Evolutionary conservation across 2,797 vertebrate species (phyloP), one percentile per base, ranked within the genome.

Genomic region (Thalassophryne amazonica): DNA sequence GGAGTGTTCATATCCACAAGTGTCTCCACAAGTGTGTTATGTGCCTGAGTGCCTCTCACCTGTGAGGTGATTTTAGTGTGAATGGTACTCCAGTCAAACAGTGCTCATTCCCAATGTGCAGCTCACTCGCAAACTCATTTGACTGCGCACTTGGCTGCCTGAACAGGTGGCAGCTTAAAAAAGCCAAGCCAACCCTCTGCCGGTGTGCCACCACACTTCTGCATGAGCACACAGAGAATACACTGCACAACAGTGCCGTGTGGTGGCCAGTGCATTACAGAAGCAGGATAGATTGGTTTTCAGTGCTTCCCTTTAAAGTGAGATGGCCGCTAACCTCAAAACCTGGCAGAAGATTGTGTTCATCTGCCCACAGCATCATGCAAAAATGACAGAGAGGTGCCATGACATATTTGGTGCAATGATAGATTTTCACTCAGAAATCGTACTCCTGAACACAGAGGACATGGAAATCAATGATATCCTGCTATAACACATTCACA

Each of bases 31-130:
- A 76, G 62, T 49, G 60, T 78, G 46, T n/a, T 63, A 7, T 57
- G 60, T 20, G 46, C 72, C 58, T 71, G 70, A 85, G 75, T 81
- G 17, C 47, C 81, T 79, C 80, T 87, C 71, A 84, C 84, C 76
- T 85, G 72, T 56, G 29, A 64, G 76, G 74, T 63, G 66, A 73
- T 82, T 83, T 75, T 64, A 81, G 64, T 45, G 50, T 85, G 80
- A 81, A 88, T 83, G 62, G 81, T 75, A 65, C 87, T 88, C 85
- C 68, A 81, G 72, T 78, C 68, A 73, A 87, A 78, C 23, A 50
- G 70, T 71, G 69, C 60, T 71, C 67, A 37, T 77, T 73, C 60
- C 58, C 57, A 50, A 39, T 12, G 23, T 60, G 70, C 62, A 2
- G 52, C 65, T 69, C 63, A 55, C 59, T 78, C 51, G n/a, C 25